Base-by-base conservation (phyloP, 2,797 vertebrate species). In the Diplodus sargus region DNA sequence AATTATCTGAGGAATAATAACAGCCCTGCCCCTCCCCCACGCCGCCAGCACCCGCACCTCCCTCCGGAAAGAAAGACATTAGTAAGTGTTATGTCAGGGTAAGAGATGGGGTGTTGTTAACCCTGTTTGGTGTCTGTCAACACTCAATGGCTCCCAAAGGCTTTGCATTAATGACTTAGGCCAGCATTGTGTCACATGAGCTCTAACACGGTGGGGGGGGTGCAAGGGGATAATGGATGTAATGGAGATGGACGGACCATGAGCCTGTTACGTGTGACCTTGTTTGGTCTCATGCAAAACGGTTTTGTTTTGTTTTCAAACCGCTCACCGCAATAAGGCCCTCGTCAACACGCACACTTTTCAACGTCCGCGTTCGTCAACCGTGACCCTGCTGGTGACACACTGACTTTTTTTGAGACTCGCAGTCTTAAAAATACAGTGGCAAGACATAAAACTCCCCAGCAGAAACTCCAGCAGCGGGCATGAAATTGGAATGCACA, bases 1-100 rank as follows among this genome's bases (percentile, higher is more conserved):
- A 94, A 96, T 95, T 93, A 95, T 92, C 82, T 28, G 87, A 94
- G 95, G 95, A 94, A 92, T 95, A 95, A 96, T 96, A 96, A 96
- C 64, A 75, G 56, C 86, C 90, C 90, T 78, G 68, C 82, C 59
- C 57, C 56, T 54, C 56, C 67, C 23, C 63, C 23, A 1, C 54
- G 2, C 5, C 54, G 10, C 39, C 18, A 2, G 45, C 5, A 13
- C 82, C 43, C 2, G 23, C 62, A 54, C 56, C 57, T 58, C 76
- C 73, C 56, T 65, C 71, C 59, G 39, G 49, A 73, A 77, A 85
- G 28, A 90, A 81, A 76, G 57, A 67, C 76, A 89, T 90, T 88
- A 85, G 76, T 39, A 45, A 70, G 78, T 75, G 88, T 88, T 66
- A 54, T 88, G 90, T 90, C 87, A 85, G 70, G 70, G 61, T 87